These are phyloP conservation scores for Myopa tessellatipennis DNA, from an alignment of 2,888 invertebrate genomes.

Conservation along the genomic window DNA sequence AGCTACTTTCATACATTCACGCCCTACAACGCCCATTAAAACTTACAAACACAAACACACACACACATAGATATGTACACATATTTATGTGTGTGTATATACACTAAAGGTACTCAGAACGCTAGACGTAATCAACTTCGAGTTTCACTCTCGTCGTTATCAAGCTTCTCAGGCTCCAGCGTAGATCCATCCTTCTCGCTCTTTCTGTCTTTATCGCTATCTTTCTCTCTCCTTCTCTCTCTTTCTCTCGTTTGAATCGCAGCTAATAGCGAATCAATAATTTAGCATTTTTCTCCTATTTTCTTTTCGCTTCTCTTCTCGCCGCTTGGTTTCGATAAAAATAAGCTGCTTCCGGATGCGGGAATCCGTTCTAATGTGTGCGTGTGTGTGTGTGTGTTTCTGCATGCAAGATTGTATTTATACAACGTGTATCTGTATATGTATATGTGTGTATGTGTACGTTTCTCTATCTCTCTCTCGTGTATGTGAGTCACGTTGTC, in stretches of 20 bases:
- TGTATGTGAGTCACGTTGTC: conserved; percentile 56
- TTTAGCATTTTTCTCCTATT: conserved; percentile 58
- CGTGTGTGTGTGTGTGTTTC: too few relatives aligned
- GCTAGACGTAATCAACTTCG: neutral
- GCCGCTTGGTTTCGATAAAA: conserved; percentile 47
- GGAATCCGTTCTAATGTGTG: too few relatives aligned
- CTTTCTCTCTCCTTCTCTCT: conserved; percentile 7
- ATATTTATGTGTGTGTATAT: too few relatives aligned
- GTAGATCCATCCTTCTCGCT: neutral
- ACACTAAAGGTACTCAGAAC: too few relatives aligned
- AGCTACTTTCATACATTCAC: neutral
- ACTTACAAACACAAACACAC: too few relatives aligned
- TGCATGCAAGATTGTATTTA: too few relatives aligned
- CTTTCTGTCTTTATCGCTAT: neutral
- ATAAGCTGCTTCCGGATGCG: conserved; percentile 12
- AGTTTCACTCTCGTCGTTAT: neutral
- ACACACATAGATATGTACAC: too few relatives aligned
- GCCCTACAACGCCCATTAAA: too few relatives aligned
- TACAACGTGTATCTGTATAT: too few relatives aligned
- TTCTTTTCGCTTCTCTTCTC: conserved; percentile 46
- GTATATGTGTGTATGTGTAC: neutral
- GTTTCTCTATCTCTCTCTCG: neutral
- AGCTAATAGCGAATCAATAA: conserved; percentile 66
- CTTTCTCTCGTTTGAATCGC: conserved; percentile 46
- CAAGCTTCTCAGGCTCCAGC: too few relatives aligned